Conservation (phyloP, 2,113 vertebrate genomes). For the Sander lucioperca region DNA sequence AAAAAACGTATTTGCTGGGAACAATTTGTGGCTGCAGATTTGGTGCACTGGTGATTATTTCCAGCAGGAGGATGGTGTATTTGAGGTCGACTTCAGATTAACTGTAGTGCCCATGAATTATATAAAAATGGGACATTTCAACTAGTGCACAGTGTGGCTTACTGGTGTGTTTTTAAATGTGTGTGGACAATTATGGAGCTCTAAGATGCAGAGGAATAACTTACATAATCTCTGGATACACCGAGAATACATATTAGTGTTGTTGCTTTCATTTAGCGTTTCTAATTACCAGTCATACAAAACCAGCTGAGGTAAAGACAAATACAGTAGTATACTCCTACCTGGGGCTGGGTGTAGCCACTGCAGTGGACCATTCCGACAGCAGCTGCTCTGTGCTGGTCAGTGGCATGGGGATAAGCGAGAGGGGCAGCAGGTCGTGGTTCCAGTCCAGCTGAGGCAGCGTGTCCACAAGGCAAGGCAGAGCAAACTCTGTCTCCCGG, state of each 20-base stretch:
- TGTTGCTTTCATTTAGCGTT: neutral
- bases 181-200: neutral
- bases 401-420: constrained; percentile 93
- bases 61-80: neutral
- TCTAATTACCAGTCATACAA: neutral
- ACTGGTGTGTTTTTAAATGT: neutral
- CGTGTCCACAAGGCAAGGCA: constrained; percentile 94
- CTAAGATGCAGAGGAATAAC: neutral
- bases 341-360: constrained; percentile 91
- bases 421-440: constrained; percentile 95
- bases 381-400: constrained; percentile 89
- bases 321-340: constrained; percentile 51
- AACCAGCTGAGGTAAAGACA: neutral
- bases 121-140: neutral
- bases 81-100: neutral
- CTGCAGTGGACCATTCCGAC: constrained; percentile 92
- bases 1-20: neutral
- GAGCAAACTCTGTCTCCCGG: constrained; percentile 93
- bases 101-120: neutral
- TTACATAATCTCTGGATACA: neutral
- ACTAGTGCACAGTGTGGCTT: neutral
- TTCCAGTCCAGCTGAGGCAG: constrained; percentile 96
- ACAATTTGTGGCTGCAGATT: neutral
- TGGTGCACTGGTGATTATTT: neutral
- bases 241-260: neutral